Conservation (phyloP, 1,140 invertebrate species). For the Drosophila pectinifera region DNA sequence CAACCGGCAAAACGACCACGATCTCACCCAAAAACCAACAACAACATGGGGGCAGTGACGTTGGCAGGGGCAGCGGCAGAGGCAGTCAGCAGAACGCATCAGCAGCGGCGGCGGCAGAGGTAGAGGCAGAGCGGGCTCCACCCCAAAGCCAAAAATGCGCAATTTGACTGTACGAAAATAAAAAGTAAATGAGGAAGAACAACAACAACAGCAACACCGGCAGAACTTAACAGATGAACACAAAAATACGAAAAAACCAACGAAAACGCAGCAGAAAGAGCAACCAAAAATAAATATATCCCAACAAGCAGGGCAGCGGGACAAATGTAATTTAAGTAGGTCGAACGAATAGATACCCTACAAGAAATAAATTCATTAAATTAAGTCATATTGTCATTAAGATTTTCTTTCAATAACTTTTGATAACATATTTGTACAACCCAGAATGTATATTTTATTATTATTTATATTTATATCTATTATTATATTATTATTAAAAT, state of each 20-base stretch:
- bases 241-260: conserved; percentile 57
- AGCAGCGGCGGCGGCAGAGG: conserved; percentile 15
- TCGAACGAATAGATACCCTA: conserved; percentile 48
- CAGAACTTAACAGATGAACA: conserved; percentile 49
- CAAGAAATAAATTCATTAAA: too few relatives aligned
- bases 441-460: too few relatives aligned
- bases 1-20: conserved; percentile 75
- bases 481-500: too few relatives aligned
- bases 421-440: too few relatives aligned
- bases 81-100: conserved; percentile 56
- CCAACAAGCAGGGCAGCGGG: conserved; percentile 21
- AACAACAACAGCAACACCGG: conserved; percentile 22
- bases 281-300: conserved; percentile 77
- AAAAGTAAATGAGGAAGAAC: conserved; percentile 56
- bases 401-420: too few relatives aligned
- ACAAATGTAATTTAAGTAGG: conserved; percentile 25
- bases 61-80: conserved; percentile 24
- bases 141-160: conserved; percentile 82
- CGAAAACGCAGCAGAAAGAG: conserved; percentile 79
- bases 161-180: conserved; percentile 80
- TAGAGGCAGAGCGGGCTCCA: conserved; percentile 58
- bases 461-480: too few relatives aligned
- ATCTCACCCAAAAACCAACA: conserved; percentile 81
- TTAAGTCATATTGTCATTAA: too few relatives aligned
- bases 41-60: conserved; percentile 34